Evolutionary conservation across 2,797 vertebrate genomes (phyloP).

Genomic region (Myripristis murdjan): DNA sequence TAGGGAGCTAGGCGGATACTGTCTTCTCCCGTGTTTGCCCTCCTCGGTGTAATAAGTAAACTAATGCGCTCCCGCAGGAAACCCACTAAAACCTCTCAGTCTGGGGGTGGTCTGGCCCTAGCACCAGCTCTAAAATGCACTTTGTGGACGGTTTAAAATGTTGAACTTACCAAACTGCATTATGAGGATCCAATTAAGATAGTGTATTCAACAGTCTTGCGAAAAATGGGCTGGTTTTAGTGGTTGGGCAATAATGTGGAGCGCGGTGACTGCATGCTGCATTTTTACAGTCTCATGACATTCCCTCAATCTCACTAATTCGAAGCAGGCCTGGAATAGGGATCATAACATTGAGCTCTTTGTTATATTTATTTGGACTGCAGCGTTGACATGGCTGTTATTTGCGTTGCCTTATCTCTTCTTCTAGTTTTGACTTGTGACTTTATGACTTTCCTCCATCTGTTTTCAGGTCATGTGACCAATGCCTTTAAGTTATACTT

Average conservation of each 20-base stretch:
- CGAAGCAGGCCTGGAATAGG: constrained; percentile 78
- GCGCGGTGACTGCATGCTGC: constrained; percentile 67
- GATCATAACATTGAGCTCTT: constrained; percentile 80
- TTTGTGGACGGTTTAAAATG: constrained; percentile 46
- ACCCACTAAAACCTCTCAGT: constrained; percentile 50
- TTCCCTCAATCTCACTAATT: constrained; percentile 80
- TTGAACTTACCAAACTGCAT: constrained; percentile 44
- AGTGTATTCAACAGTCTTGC: constrained; percentile 61
- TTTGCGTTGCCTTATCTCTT: constrained; percentile 28
- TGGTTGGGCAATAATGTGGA: constrained; percentile 73
- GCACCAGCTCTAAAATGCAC: constrained; percentile 36
- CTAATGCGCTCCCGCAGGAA: constrained; percentile 60
- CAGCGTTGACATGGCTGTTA: constrained; percentile 57
- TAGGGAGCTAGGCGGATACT: constrained; percentile 42
- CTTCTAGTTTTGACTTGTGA: constrained; percentile 31
- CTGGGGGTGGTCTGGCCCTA: constrained; percentile 70
- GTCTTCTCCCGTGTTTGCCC: constrained; percentile 46
- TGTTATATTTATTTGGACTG: constrained; percentile 74
- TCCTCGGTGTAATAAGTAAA: constrained; percentile 65
- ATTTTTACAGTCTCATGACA: constrained; percentile 86
- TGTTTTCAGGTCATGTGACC: constrained; percentile 5
- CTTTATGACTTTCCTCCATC: constrained; percentile 18
- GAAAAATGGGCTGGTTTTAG: constrained; percentile 69
- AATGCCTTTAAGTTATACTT: constrained; percentile 3
- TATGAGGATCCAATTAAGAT: constrained; percentile 69